These are phyloP conservation scores for Botrylloides violaceus DNA, from an alignment of 23 tunicate genomes.

Conservation along the genomic window DNA sequence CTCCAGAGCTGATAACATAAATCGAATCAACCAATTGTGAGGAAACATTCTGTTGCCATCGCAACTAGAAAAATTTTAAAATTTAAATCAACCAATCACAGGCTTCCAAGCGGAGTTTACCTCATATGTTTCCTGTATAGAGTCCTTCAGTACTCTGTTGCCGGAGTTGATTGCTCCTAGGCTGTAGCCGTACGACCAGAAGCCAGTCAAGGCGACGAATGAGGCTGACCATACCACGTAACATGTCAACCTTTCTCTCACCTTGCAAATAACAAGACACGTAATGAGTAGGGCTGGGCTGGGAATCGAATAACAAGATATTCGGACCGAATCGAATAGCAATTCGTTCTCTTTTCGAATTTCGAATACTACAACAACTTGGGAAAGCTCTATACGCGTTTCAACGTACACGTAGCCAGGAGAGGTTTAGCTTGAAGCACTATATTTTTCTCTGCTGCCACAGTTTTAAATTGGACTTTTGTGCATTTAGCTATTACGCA, in stretches of 20 bases:
- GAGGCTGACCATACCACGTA: slow-evolving; percentile 11
- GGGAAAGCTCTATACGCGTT: no score
- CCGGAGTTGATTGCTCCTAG: slow-evolving; percentile 1
- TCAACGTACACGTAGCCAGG: no score
- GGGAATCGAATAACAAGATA: no score
- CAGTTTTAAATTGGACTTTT: no score
- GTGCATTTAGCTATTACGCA: no score
- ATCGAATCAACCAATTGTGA: background rate
- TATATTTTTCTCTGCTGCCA: no score
- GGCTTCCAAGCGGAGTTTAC: background rate
- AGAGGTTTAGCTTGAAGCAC: no score
- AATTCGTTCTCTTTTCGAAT: no score
- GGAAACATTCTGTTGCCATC: background rate
- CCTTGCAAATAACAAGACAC: background rate
- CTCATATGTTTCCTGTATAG: background rate
- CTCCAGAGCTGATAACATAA: background rate
- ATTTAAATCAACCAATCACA: background rate
- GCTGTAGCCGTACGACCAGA: background rate
- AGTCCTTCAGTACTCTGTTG: background rate
- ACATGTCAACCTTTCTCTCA: background rate
- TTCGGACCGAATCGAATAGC: no score
- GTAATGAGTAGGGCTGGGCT: no score
- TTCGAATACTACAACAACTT: no score
- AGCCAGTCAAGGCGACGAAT: slow-evolving; percentile 10
- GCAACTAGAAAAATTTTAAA: background rate